A percentile compares a stretch with the other conserved stretches of the same genome.
phyloP scores from a whole-genome alignment of 2,888 invertebrate species.

The Eurytoma californica region DNA sequence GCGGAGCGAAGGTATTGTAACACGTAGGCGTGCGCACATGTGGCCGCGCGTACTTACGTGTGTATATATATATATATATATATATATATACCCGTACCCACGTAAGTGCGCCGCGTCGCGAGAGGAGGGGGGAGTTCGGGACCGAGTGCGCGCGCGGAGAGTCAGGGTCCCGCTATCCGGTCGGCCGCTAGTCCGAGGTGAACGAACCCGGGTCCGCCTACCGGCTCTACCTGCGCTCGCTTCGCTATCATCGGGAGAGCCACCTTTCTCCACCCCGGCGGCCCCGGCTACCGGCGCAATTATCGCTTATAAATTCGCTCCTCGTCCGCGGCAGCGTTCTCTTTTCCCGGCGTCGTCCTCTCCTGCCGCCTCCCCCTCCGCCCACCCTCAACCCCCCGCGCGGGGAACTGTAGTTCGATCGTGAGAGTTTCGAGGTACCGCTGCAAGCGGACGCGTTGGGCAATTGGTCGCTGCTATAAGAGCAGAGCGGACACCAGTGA shows the following conservation, averaged over 20 bases:
- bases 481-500: no score
- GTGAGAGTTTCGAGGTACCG: no score
- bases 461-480: no score
- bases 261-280: slow-evolving; percentile 43
- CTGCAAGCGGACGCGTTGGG: no score
- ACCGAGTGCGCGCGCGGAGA: slow-evolving; percentile 58
- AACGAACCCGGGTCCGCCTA: slow-evolving; percentile 73
- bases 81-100: slow-evolving; percentile 1
- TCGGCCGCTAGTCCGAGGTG: slow-evolving; percentile 74
- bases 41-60: background rate
- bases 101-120: background rate
- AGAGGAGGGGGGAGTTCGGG: background rate
- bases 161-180: slow-evolving; percentile 75
- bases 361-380: background rate
- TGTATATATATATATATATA: background rate
- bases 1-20: no score
- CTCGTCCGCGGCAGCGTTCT: background rate
- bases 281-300: slow-evolving; percentile 21
- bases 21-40: no score
- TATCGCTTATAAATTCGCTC: slow-evolving; percentile 48
- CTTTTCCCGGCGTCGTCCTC: background rate
- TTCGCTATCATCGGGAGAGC: slow-evolving; percentile 36
- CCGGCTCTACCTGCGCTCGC: slow-evolving; percentile 71
- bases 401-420: background rate
- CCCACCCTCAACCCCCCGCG: background rate